A percentile compares a stretch with the other conserved stretches of the same genome.
phyloP scores from a whole-genome alignment of 1,140 invertebrate genomes.

The Caerostris extrusa region DNA sequence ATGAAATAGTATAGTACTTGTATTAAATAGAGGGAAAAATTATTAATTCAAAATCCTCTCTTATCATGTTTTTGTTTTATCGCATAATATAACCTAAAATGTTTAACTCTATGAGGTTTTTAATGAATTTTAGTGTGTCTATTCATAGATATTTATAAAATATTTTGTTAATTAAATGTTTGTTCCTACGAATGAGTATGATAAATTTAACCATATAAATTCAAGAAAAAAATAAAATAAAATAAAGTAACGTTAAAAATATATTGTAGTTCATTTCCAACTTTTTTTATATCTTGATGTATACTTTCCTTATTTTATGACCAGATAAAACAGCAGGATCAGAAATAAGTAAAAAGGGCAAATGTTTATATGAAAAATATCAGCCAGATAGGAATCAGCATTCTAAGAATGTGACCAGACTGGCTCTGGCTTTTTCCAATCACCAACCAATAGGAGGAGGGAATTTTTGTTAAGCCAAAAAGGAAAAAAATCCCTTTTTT shows the following conservation, averaged over 20 bases:
- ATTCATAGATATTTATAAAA: too few relatives aligned
- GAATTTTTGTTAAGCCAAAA: not conserved
- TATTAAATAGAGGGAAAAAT: too few relatives aligned
- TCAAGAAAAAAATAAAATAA: not conserved
- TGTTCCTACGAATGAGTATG: too few relatives aligned
- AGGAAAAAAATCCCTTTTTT: not conserved
- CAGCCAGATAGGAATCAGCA: not conserved
- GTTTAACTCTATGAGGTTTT: too few relatives aligned
- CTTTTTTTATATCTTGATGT: not conserved
- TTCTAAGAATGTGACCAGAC: not conserved
- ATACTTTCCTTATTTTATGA: not conserved
- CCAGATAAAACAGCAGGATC: not conserved
- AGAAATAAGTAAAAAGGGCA: conserved; percentile 3
- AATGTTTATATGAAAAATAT: conserved; percentile 28
- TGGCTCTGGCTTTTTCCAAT: not conserved
- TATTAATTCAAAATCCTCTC: too few relatives aligned
- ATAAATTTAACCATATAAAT: not conserved
- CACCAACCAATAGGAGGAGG: not conserved
- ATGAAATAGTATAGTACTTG: too few relatives aligned
- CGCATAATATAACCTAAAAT: too few relatives aligned
- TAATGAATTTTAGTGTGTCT: too few relatives aligned
- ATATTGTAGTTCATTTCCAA: not conserved
- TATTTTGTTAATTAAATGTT: too few relatives aligned
- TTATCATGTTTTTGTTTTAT: too few relatives aligned
- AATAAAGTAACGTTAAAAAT: not conserved